A percentile compares a stretch with the other conserved stretches of the same genome.
Evolutionary conservation across 2,888 invertebrate genomes (phyloP).

Genomic region (Mechanitis messenoides): DNA sequence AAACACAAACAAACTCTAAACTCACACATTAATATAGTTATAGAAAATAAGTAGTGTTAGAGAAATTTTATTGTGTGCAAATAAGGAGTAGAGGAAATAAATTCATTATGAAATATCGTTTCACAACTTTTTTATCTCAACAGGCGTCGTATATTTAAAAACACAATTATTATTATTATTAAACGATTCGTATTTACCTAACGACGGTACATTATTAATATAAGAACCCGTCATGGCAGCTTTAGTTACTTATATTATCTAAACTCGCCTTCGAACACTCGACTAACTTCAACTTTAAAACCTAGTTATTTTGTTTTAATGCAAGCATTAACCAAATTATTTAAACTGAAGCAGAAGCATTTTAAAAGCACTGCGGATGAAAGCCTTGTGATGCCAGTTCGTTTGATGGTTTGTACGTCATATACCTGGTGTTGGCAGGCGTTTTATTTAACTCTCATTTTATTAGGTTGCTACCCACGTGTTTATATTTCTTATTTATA

Average conservation of each 20-base stretch:
- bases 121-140: neutral
- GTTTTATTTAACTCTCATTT: conserved; percentile 45
- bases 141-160: neutral
- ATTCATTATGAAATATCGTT: neutral
- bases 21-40: conserved; percentile 11
- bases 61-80: conserved; percentile 2
- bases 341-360: conserved; percentile 12
- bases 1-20: conserved; percentile 16
- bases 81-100: neutral
- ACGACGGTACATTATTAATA: conserved; percentile 25
- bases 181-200: conserved; percentile 12
- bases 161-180: conserved; percentile 2
- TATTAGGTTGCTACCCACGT: conserved; percentile 52
- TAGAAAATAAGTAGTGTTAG: conserved; percentile 7
- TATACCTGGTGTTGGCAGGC: conserved; percentile 64
- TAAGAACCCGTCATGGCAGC: conserved; percentile 36
- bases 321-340: conserved; percentile 1
- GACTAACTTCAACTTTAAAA: conserved; percentile 6
- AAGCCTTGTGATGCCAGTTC: conserved; percentile 40
- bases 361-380: conserved; percentile 33
- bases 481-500: conserved; percentile 57
- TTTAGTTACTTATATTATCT: conserved; percentile 29
- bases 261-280: conserved; percentile 15
- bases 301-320: neutral
- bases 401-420: conserved; percentile 43